A percentile compares a stretch with the other conserved stretches of the same genome.
phyloP scores from a whole-genome alignment of 1,140 invertebrate genomes.

The Asbolus verrucosus region DNA sequence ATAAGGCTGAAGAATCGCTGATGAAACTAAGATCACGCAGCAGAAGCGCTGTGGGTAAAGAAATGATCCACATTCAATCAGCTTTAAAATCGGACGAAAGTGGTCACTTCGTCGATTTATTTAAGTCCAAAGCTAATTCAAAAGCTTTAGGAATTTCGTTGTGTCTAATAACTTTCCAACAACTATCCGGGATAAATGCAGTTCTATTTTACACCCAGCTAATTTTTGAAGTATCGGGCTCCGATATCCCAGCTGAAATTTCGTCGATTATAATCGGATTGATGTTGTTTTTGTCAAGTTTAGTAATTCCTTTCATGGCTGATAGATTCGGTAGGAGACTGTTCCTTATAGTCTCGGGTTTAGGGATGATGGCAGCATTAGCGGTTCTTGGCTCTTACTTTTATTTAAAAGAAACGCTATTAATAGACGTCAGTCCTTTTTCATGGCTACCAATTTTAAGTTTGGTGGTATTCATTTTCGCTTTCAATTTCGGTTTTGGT shows the following conservation, averaged over 20 bases:
- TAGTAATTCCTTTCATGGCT: conserved; percentile 10
- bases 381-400: conserved; percentile 11
- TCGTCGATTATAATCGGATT: conserved; percentile 10
- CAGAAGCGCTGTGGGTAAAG: neutral
- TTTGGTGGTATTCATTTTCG: conserved; percentile 31
- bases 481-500: conserved; percentile 29
- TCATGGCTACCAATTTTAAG: conserved; percentile 23
- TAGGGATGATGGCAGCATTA: neutral
- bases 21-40: conserved; percentile 49
- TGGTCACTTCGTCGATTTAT: conserved; percentile 4
- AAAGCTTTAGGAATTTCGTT: conserved; percentile 24
- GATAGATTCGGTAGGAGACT: conserved; percentile 7
- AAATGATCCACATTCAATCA: neutral
- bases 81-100: neutral
- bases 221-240: conserved; percentile 17
- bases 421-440: neutral
- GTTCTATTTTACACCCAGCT: conserved; percentile 20
- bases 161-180: conserved; percentile 2
- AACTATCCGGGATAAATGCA: conserved; percentile 10
- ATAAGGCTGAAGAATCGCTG: conserved; percentile 74
- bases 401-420: conserved; percentile 7
- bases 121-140: neutral
- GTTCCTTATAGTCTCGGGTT: conserved; percentile 12
- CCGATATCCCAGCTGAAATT: conserved; percentile 16
- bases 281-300: conserved; percentile 18